Conservation (phyloP, 2,888 invertebrate genomes). For the Bimastos eiseni region DNA sequence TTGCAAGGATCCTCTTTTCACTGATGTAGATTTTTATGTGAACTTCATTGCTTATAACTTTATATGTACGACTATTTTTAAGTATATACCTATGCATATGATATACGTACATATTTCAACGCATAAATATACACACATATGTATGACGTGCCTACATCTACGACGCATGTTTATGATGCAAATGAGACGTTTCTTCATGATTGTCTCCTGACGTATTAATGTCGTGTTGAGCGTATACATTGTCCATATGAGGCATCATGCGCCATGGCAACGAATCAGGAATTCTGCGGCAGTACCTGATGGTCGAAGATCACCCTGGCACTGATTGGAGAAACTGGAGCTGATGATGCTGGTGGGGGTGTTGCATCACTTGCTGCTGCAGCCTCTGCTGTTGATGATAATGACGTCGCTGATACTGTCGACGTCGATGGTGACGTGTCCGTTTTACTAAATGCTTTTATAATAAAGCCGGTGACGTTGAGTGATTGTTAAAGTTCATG, state of each 20-base stretch:
- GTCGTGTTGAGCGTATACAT: no score
- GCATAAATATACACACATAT: no score
- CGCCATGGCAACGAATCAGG: neutral
- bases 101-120: no score
- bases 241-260: neutral
- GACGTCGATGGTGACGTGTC: neutral
- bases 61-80: no score
- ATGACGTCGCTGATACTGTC: neutral
- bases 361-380: neutral
- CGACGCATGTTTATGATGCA: no score
- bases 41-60: no score
- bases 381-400: neutral
- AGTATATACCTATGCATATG: no score
- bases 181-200: no score
- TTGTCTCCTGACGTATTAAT: no score
- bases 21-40: no score
- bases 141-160: no score
- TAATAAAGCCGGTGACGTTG: neutral
- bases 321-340: neutral
- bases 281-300: neutral
- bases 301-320: neutral
- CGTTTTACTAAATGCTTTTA: constrained; percentile 13
- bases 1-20: no score
- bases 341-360: neutral
- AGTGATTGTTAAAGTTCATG: neutral